phyloP scores from a whole-genome alignment of 1,140 invertebrate species.

The Pseudomyrmex cubaensis region DNA sequence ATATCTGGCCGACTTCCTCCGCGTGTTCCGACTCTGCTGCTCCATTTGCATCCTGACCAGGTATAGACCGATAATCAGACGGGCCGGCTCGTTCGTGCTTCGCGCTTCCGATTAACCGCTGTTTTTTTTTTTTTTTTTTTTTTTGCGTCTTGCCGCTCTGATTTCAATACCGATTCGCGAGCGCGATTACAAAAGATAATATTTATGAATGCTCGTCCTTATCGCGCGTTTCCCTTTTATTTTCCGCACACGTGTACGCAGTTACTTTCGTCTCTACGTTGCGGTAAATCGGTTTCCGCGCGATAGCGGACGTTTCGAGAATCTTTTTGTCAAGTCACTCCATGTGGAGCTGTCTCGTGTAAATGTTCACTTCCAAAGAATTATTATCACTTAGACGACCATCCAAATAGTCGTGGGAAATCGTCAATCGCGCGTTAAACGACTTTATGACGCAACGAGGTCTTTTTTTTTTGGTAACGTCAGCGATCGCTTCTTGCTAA shows the following conservation, averaged over 20 bases:
- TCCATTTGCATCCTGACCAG: slow-evolving; percentile 64
- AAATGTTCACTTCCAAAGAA: not conserved
- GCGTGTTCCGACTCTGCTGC: slow-evolving; percentile 25
- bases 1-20: slow-evolving; percentile 58
- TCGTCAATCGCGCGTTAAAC: not conserved
- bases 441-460: not conserved
- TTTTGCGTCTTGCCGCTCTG: not conserved
- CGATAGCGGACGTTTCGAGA: too few species aligned
- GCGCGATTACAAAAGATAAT: not conserved
- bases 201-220: not conserved
- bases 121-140: slow-evolving; percentile 52
- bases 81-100: slow-evolving; percentile 44
- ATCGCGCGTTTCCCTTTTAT: not conserved
- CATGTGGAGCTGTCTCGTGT: too few species aligned
- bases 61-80: slow-evolving; percentile 67
- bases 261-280: not conserved
- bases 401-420: not conserved
- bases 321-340: too few species aligned
- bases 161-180: slow-evolving; percentile 12
- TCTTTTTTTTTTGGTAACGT: not conserved
- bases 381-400: slow-evolving; percentile 4
- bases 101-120: slow-evolving; percentile 57
- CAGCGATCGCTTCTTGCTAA: not conserved
- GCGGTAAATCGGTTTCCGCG: not conserved
- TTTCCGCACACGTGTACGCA: not conserved